These are phyloP conservation scores for Atethmia centrago DNA, from an alignment of 2,888 invertebrate genomes.

Conservation along the genomic window DNA sequence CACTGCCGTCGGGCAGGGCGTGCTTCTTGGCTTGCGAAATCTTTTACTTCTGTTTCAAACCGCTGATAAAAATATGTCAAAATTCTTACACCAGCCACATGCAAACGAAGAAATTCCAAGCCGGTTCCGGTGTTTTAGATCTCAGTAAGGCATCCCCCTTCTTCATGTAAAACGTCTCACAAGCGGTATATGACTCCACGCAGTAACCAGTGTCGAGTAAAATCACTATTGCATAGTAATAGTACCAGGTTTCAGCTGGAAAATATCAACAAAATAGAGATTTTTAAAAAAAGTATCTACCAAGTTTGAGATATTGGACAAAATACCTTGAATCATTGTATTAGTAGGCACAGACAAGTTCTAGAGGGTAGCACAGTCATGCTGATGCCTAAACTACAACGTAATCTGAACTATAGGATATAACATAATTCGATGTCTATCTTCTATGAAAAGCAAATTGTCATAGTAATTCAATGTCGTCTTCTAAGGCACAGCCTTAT, in stretches of 20 bases:
- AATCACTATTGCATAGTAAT: conserved; percentile 89
- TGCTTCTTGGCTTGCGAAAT: not conserved
- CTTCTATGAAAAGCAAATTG: not conserved
- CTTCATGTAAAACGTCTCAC: conserved; percentile 89
- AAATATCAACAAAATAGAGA: conserved; percentile 8
- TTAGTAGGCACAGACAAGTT: not conserved
- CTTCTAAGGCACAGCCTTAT: not conserved
- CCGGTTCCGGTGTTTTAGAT: conserved; percentile 88
- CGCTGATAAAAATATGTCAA: not conserved
- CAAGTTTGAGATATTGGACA: not conserved
- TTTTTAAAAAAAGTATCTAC: not conserved
- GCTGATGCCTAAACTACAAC: not conserved
- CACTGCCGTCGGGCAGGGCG: not conserved
- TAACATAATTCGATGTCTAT: not conserved
- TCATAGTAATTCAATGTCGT: not conserved
- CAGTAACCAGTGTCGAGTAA: conserved; percentile 91
- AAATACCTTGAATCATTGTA: not conserved
- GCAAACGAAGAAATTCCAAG: conserved; percentile 88
- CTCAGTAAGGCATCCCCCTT: conserved; percentile 86
- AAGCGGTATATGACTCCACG: conserved; percentile 86
- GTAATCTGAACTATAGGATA: not conserved
- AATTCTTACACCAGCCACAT: conserved; percentile 91
- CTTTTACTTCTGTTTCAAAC: not conserved
- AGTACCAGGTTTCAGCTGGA: conserved; percentile 91
- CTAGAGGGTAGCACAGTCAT: not conserved